phyloP scores from a whole-genome alignment of 1,140 invertebrate genomes.

The Myzus persicae region DNA sequence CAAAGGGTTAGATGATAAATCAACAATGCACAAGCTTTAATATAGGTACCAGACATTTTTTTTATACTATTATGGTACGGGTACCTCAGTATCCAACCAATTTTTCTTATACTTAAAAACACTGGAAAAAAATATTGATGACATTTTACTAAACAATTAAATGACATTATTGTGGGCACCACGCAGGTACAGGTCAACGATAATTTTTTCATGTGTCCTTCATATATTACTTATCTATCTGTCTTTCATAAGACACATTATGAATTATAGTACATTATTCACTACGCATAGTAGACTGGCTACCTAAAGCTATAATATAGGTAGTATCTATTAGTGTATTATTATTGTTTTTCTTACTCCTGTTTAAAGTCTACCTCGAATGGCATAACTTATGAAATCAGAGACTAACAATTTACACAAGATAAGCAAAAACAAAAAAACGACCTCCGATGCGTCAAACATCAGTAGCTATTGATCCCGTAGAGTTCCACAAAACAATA shows the following conservation, averaged over 20 bases:
- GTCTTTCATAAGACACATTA: too few relatives aligned
- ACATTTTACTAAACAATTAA: neutral
- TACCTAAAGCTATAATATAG: conserved; percentile 2
- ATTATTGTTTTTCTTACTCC: neutral
- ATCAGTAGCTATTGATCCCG: neutral
- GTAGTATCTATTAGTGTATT: neutral
- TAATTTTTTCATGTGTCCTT: neutral
- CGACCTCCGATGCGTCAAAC: neutral
- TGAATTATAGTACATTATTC: neutral
- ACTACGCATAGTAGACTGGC: neutral
- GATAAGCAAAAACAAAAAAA: neutral
- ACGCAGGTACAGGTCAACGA: neutral
- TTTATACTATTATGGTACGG: neutral
- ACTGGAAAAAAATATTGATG: neutral
- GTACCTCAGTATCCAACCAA: neutral
- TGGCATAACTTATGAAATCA: neutral
- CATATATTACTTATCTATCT: too few relatives aligned
- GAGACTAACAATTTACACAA: neutral
- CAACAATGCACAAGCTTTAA: neutral
- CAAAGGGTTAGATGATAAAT: neutral
- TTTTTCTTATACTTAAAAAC: neutral
- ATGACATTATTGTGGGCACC: neutral
- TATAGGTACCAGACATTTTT: neutral
- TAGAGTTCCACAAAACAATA: neutral
- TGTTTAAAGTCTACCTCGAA: neutral